phyloP scores from a whole-genome alignment of 2,888 invertebrate species.

The Cephus sareptanus region DNA sequence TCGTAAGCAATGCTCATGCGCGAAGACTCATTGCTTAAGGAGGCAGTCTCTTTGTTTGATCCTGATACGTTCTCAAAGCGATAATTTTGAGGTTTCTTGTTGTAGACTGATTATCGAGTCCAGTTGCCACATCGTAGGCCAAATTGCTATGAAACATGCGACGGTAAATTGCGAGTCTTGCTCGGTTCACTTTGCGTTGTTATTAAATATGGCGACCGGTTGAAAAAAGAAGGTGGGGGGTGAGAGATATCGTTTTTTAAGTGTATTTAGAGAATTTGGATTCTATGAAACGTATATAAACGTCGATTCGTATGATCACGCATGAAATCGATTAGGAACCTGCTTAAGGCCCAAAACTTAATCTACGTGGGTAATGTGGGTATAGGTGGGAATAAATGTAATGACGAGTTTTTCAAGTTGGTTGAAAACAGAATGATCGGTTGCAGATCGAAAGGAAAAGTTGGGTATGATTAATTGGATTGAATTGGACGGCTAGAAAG shows the following conservation, averaged over 20 bases:
- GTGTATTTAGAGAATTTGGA: not conserved
- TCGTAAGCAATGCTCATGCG: not conserved
- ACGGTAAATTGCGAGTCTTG: not conserved
- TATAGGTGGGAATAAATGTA: not conserved
- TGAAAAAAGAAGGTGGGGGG: not conserved
- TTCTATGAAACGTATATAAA: not conserved
- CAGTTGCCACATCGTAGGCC: not conserved
- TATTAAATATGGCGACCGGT: not conserved
- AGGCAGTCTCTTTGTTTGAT: constrained; percentile 6
- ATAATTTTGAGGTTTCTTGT: constrained; percentile 31
- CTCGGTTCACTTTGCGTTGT: not conserved
- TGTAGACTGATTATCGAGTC: not conserved
- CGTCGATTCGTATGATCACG: not conserved
- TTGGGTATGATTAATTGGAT: constrained; percentile 16
- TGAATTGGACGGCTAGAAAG: constrained; percentile 12
- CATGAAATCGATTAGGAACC: not conserved
- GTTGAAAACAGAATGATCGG: not conserved
- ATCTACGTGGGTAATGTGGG: not conserved
- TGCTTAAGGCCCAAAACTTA: not conserved
- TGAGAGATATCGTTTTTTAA: not conserved
- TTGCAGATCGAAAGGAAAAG: not conserved
- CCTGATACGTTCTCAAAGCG: constrained; percentile 23
- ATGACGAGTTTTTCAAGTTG: not conserved
- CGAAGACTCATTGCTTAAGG: not conserved
- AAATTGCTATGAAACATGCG: not conserved